These are phyloP conservation scores for Phylloscopus trochiloides DNA, from an alignment of 2,113 vertebrate species.

Conservation along the genomic window DNA sequence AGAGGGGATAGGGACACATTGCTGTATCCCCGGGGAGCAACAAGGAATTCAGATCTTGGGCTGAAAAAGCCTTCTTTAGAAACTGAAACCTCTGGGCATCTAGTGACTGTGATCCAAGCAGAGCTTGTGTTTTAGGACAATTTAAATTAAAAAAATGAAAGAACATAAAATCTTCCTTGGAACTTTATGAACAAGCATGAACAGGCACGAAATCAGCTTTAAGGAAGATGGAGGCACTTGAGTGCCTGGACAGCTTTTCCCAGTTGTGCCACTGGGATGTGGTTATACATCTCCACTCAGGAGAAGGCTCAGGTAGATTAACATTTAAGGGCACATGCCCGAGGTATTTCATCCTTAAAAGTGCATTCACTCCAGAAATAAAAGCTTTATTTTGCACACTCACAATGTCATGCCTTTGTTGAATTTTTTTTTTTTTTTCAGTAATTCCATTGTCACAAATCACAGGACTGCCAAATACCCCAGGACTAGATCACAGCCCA, in stretches of 20 bases:
- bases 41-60: not conserved
- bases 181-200: not conserved
- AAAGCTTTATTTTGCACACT: slow-evolving; percentile 47
- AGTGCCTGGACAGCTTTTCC: not conserved
- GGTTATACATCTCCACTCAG: not conserved
- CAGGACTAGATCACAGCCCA: slow-evolving; percentile 65
- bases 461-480: slow-evolving; percentile 65
- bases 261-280: not conserved
- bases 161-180: not conserved
- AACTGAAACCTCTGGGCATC: not conserved
- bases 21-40: not conserved
- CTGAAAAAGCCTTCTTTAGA: not conserved
- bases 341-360: slow-evolving; percentile 47
- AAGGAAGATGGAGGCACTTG: not conserved
- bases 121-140: not conserved
- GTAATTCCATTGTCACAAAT: slow-evolving; percentile 69
- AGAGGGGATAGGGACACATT: not conserved
- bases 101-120: not conserved
- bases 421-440: slow-evolving; percentile 15
- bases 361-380: slow-evolving; percentile 48
- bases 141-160: not conserved
- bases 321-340: not conserved
- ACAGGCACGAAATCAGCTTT: not conserved
- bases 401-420: slow-evolving; percentile 39
- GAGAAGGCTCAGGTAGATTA: not conserved